These are phyloP conservation scores for Drosophila asahinai DNA, from an alignment of 1,140 invertebrate genomes.

Conservation along the genomic window DNA sequence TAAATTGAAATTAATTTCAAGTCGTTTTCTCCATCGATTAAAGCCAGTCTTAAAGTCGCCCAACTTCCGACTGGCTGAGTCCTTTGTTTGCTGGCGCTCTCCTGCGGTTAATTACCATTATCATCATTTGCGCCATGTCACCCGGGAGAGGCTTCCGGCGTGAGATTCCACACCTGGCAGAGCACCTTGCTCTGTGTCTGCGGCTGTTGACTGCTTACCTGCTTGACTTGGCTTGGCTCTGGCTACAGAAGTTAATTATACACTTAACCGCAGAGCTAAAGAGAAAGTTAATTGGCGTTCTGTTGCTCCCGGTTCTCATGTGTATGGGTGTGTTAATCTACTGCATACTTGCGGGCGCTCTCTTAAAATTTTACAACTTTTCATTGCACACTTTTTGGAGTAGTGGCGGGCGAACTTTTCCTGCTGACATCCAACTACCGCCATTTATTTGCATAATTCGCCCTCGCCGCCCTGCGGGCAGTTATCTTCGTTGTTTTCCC, in stretches of 20 bases:
- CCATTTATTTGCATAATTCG: conserved; percentile 25
- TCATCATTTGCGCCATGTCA: conserved; percentile 45
- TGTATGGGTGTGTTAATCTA: not conserved
- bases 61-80: conserved; percentile 34
- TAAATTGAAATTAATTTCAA: conserved; percentile 51
- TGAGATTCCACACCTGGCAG: conserved; percentile 37
- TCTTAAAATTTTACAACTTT: not conserved
- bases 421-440: conserved; percentile 7
- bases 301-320: not conserved
- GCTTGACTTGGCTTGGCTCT: not conserved
- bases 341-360: not conserved
- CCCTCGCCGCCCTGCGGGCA: not conserved
- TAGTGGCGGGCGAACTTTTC: not conserved
- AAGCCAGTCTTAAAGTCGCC: conserved; percentile 24
- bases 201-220: conserved; percentile 3
- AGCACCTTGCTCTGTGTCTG: conserved; percentile 17
- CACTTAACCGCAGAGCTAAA: conserved; percentile 27
- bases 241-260: conserved; percentile 34
- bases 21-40: conserved; percentile 25
- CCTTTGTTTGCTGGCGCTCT: conserved; percentile 41
- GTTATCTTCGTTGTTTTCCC: not conserved
- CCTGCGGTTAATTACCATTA: conserved; percentile 33
- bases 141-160: conserved; percentile 20
- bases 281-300: conserved; percentile 25
- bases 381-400: conserved; percentile 11